Base-by-base conservation (phyloP, 2,888 invertebrate species). In the Rhagonycha fulva region DNA sequence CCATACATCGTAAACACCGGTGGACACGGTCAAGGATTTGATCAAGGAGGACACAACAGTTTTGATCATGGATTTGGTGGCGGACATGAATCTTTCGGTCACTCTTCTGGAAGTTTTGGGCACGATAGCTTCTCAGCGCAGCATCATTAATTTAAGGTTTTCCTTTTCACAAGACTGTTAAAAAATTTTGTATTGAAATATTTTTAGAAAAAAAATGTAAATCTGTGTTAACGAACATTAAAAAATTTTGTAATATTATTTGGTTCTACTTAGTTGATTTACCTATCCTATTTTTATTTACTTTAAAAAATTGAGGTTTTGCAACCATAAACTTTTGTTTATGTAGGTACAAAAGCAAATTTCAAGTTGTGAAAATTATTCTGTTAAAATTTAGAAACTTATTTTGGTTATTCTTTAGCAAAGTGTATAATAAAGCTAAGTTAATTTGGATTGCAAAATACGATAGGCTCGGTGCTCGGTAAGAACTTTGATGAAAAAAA, bases 1-100 rank as follows among this genome's bases (percentile, higher is more conserved):
- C 87, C 87, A 30, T 84, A 87, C 23, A 80, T 82, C 70, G 82
- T 87, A 9, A 85, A 87, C 78, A 84, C 81, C 69, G 79, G 81
- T 76, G 81, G 81, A 12, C 66, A 70, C 28, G 75, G 72, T 62
- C 24, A 62, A 75, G 76, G 80, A 73, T 68, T 81, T 74, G 74
- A 73, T 66, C 74, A 74, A 24, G 73, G 82, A 30, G 78, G 78
- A 23, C 73, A 75, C 24, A 62, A 70, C 14, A 79, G 78, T 26
- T 63, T 71, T 26, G 71, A 47, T 32, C 76, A 77, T 62, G 79
- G 76, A 47, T 75, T 76, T 14, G 76, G 76, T 19, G 76, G 77
- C 14, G 78, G 81, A 14, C 72, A 67, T 72, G 61, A 30, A 14
- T 30, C 60, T 9, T 32, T 66, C 30, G 68, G 80, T 47, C 47